A percentile compares a stretch with the other conserved stretches of the same genome.
These are phyloP conservation scores for Stomatorhinus walkeri DNA, from an alignment of 2,797 vertebrate species.

Conservation along the genomic window DNA sequence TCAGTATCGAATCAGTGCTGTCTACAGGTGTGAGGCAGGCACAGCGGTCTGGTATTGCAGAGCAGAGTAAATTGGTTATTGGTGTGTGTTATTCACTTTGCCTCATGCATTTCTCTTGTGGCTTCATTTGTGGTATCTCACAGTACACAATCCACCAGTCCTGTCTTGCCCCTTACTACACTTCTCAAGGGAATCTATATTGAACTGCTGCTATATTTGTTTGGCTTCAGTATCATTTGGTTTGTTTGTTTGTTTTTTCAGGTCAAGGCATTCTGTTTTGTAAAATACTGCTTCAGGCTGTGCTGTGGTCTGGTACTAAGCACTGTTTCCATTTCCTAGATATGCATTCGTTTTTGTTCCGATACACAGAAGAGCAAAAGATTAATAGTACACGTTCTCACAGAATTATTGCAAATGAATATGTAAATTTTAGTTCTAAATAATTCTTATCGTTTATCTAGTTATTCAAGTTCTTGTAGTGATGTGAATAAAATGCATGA, in stretches of 20 bases:
- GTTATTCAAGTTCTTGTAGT: background rate
- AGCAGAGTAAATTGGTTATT: constrained; percentile 55
- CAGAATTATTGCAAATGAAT: background rate
- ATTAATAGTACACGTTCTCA: background rate
- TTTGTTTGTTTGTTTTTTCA: constrained; percentile 54
- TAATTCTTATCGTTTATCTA: background rate
- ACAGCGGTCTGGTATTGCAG: constrained; percentile 43
- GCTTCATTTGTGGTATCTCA: constrained; percentile 45
- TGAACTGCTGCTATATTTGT: constrained; percentile 44
- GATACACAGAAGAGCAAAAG: constrained; percentile 33
- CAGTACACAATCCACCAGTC: constrained; percentile 53
- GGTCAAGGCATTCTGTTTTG: constrained; percentile 57
- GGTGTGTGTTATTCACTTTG: constrained; percentile 56
- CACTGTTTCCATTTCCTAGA: constrained; percentile 26
- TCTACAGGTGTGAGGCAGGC: constrained; percentile 19
- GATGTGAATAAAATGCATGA: background rate
- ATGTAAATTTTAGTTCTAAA: background rate
- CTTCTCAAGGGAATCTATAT: constrained; percentile 44
- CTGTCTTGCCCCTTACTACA: constrained; percentile 42
- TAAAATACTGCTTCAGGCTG: constrained; percentile 47
- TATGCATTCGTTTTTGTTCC: constrained; percentile 32
- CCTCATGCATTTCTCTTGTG: constrained; percentile 62
- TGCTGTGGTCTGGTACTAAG: constrained; percentile 31
- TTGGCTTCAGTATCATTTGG: constrained; percentile 58
- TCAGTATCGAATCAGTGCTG: constrained; percentile 26